Percentiles rank a stretch among this genome's conserved stretches.
These are phyloP conservation scores for Scaptomyza cyrtandrae DNA, from an alignment of 2,888 invertebrate genomes.

Conservation along the genomic window DNA sequence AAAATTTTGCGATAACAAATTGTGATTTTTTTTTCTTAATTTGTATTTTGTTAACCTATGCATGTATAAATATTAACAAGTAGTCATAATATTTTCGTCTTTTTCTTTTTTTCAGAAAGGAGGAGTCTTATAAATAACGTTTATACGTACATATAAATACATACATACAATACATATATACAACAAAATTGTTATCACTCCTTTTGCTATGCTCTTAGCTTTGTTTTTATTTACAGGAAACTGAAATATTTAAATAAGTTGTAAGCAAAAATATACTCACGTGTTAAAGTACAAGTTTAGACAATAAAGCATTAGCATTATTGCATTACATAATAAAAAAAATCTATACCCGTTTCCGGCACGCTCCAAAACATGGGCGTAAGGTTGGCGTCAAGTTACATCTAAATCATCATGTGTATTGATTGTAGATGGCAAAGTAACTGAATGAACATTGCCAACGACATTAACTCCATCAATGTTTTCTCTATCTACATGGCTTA, in stretches of 20 bases:
- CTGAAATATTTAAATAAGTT: neutral
- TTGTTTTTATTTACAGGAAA: neutral
- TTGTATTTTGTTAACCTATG: neutral
- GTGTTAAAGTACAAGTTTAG: constrained; percentile 1
- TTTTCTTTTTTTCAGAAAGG: neutral
- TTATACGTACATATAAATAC: neutral
- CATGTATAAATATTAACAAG: neutral
- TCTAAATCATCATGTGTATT: neutral
- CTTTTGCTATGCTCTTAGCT: neutral
- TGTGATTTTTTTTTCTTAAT: neutral
- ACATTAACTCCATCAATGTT: constrained; percentile 42
- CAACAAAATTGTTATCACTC: neutral
- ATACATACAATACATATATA: neutral
- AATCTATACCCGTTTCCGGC: constrained; percentile 8
- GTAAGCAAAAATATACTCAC: neutral
- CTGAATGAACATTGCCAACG: constrained; percentile 34
- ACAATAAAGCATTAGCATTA: constrained; percentile 33
- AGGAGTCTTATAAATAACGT: neutral
- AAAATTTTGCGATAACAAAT: neutral
- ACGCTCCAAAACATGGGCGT: constrained; percentile 35
- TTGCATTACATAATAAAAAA: constrained; percentile 45
- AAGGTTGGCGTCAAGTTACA: constrained; percentile 53
- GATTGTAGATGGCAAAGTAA: neutral
- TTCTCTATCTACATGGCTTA: neutral
- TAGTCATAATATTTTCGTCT: neutral